Base-by-base conservation (phyloP, 2,888 invertebrate species). In the Aethes cnicana region DNA sequence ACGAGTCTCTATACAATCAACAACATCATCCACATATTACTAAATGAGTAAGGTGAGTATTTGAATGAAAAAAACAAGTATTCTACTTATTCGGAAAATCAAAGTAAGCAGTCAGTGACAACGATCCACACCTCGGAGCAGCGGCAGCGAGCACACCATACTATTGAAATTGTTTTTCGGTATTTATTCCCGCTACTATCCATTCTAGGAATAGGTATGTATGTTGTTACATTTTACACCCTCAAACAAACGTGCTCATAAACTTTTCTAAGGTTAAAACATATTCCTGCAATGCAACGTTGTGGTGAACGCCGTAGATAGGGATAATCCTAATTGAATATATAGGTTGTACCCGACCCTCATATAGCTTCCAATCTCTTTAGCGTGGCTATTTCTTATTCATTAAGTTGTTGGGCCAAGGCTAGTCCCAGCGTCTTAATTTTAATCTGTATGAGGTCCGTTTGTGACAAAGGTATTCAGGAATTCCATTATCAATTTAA, bases 321-420 rank as follows among this genome's bases (percentile, higher is more conserved):
- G 62, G 59, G 53, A 49, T 53, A 60, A 65, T 61, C 60, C 64
- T 66, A 68, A 68, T 71, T 66, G 66, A 69, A 68, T 69, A 46
- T 49, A 49, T 49, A 49, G 49, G 26, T 23, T 25, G 17, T 3
- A 37, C 30, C 26, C 18, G 32, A 39, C 44, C 52, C 44, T 52
- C 44, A 39, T 52, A 37, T 33, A 44, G 26, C 44, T 21, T 46
- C 41, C 52, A 44, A 52, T 46, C 44, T 46, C 44, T 46, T 50
- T 52, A 46, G 39, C 39, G 32, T 6, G 44, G 44, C 44, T 46
- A 52, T 52, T 46, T 46, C 52, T 52, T 46, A 52, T 52, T 52
- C 52, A 52, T 52, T 52, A 52, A 52, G 44, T 44, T 39, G 50
- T 44, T 44, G 25, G 43, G 16, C 52, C 52, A 25, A 37, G 44